Base-by-base conservation (phyloP, 2,797 vertebrate genomes). In the Gobio occitaniae region DNA sequence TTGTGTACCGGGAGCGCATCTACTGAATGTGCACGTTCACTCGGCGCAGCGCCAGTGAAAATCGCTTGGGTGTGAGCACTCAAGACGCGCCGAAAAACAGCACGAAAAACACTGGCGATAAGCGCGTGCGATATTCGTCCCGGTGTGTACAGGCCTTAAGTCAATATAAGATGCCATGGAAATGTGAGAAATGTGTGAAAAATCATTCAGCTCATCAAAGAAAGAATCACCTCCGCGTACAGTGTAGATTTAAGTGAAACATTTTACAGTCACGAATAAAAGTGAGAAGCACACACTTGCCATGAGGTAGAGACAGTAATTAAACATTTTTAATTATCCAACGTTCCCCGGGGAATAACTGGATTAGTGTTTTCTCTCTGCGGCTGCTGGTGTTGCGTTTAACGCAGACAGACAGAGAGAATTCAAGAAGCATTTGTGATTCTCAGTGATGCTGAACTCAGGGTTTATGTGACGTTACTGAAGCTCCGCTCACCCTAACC, bases 391-490 rank as follows among this genome's bases (percentile, higher is more conserved):
- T 79, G 79, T 32, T 74, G 71, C 68, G 32, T 91, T 72, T 76
- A 89, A 86, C 17, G 12, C 38, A 70, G 61, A 32, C 80, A 50
- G 71, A 59, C 21, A 50, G 38, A 54, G n/a, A 59, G 70, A 41
- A 41, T 91, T 89, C 86, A 63, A 91, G 92, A 92, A 90, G 89
- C 86, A 89, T 92, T 89, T 90, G 84, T 84, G 87, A 91, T 92
- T 92, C 87, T 70, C 85, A 88, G 90, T 90, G 92, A 93, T 80
- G 71, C 56, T 56, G 56, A 86, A 47, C 82, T 79, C 61, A 17
- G 70, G 77, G 84, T 75, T 83, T 74, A 86, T 48, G 25, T 75
- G 29, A 70, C 17, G 16, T 29, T 48, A 47, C 82, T 78, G 66
- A 63, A 74, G 78, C 71, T 81, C 59, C 65, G 44, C 29, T 82